Evolutionary conservation across 2,888 invertebrate species (phyloP).

Genomic region (Himalopsyche tibetana): DNA sequence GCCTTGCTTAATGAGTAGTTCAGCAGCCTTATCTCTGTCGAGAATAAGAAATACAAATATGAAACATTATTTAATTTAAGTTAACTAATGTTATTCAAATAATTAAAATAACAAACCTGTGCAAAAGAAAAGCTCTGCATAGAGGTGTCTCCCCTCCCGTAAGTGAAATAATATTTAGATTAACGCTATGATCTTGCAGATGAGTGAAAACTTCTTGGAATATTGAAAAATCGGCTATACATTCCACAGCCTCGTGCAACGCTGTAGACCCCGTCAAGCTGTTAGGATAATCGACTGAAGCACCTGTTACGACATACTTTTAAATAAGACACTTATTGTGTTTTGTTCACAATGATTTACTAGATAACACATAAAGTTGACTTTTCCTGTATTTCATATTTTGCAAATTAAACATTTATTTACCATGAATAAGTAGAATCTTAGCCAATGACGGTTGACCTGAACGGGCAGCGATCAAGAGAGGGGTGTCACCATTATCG

Average conservation of each 20-base stretch:
- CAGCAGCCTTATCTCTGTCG: constrained; percentile 76
- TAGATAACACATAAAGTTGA: too few species aligned
- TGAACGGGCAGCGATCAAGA: constrained; percentile 78
- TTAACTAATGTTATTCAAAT: constrained; percentile 8
- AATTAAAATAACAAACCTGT: constrained; percentile 69
- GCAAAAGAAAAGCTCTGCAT: constrained; percentile 75
- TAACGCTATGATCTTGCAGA: constrained; percentile 73
- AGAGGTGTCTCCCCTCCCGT: constrained; percentile 76
- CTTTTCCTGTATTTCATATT: too few species aligned
- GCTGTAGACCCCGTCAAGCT: constrained; percentile 77
- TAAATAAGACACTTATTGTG: too few species aligned
- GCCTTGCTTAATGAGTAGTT: constrained; percentile 79
- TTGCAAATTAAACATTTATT: constrained; percentile 57
- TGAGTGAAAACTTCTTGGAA: constrained; percentile 76
- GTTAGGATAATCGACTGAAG: constrained; percentile 76
- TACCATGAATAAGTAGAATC: constrained; percentile 78
- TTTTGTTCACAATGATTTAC: too few species aligned
- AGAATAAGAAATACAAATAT: constrained; percentile 16
- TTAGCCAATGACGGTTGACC: constrained; percentile 75
- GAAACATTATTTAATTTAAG: constrained; percentile 58
- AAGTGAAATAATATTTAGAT: constrained; percentile 73
- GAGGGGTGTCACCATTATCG: constrained; percentile 82
- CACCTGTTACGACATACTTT: constrained; percentile 72
- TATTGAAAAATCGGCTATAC: constrained; percentile 73
- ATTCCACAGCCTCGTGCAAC: constrained; percentile 81